A percentile compares a stretch with the other conserved stretches of the same genome.
phyloP scores from a whole-genome alignment of 2,113 vertebrate species.

The Cochlearius cochlearius region DNA sequence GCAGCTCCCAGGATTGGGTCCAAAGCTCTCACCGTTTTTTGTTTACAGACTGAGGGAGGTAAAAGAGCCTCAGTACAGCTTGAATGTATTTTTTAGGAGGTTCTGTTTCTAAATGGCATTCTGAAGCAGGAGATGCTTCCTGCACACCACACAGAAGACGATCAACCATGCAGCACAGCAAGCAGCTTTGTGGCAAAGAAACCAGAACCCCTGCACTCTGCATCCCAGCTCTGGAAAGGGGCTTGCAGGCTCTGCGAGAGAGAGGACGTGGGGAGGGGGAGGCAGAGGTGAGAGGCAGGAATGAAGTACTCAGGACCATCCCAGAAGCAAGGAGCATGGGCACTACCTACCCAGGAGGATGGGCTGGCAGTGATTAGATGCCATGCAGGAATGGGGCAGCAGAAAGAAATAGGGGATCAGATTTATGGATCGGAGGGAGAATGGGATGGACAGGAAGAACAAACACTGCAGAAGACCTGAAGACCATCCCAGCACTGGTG shows the following conservation, averaged over 20 bases:
- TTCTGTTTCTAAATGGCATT: not conserved
- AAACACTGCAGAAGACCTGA: not conserved
- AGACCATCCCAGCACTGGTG: not conserved
- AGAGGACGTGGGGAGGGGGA: not conserved
- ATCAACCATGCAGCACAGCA: not conserved
- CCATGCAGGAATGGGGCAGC: not conserved
- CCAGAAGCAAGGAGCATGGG: not conserved
- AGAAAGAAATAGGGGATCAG: not conserved
- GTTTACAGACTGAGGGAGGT: not conserved
- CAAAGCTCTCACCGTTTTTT: not conserved
- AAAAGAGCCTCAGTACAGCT: not conserved
- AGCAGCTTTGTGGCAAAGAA: not conserved
- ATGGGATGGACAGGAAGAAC: not conserved
- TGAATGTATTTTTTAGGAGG: not conserved
- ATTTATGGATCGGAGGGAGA: not conserved
- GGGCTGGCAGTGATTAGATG: not conserved
- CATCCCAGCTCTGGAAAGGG: not conserved
- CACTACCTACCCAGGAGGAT: not conserved
- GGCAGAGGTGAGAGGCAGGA: not conserved
- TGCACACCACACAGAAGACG: not conserved
- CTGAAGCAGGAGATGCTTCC: not conserved
- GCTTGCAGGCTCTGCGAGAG: not conserved
- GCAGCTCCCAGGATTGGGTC: not conserved
- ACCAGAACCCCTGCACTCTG: not conserved
- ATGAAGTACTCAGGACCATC: not conserved